Evolutionary conservation across 2,113 vertebrate genomes (phyloP).

Genomic region (Sebastes schlegelii): DNA sequence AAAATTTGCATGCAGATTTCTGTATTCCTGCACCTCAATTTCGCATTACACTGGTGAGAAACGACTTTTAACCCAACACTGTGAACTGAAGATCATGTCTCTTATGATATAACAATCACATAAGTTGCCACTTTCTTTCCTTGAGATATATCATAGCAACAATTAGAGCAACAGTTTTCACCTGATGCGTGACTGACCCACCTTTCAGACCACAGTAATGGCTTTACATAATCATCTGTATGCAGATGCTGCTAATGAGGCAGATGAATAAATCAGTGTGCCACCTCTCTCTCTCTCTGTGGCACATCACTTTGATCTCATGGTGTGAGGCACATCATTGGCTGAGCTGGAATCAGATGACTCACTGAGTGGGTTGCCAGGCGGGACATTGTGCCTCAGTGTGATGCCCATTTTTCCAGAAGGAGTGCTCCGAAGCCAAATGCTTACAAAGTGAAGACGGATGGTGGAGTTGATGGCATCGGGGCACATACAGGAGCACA

Average conservation of each 20-base stretch:
- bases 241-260: constrained; percentile 15
- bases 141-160: not conserved
- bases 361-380: constrained; percentile 36
- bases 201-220: not conserved
- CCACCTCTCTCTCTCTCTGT: constrained; percentile 7
- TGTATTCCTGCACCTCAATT: no score
- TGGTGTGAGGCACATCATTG: constrained; percentile 29
- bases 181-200: not conserved
- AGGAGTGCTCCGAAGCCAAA: not conserved
- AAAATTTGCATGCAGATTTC: no score
- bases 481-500: not conserved
- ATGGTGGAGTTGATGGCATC: not conserved
- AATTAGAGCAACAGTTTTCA: not conserved
- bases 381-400: constrained; percentile 15
- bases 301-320: constrained; percentile 11
- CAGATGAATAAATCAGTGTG: constrained; percentile 23
- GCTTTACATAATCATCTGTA: constrained; percentile 3
- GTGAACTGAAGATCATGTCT: no score
- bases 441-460: constrained; percentile 1
- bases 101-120: not conserved
- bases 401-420: constrained; percentile 23
- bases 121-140: not conserved
- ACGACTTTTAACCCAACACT: no score
- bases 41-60: no score
- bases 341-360: constrained; percentile 28